These are phyloP conservation scores for Oceanodroma tethys DNA, from an alignment of 2,113 vertebrate genomes.

Conservation along the genomic window DNA sequence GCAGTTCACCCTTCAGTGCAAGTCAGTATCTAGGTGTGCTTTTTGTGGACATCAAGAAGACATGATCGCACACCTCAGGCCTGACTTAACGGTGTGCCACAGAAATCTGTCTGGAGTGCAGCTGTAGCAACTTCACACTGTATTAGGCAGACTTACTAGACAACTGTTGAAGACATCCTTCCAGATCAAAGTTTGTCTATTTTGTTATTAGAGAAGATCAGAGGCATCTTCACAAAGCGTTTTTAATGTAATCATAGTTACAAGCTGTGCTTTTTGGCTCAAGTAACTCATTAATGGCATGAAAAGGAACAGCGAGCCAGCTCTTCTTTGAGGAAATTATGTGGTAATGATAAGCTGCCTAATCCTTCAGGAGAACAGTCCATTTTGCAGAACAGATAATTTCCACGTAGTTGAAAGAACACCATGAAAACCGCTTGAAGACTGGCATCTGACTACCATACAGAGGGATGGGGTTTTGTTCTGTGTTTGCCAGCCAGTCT, in stretches of 20 bases:
- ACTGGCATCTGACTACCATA: constrained; percentile 11
- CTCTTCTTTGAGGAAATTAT: constrained; percentile 38
- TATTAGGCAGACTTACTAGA: neutral
- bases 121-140: neutral
- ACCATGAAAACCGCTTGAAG: constrained; percentile 38
- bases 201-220: neutral
- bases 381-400: constrained; percentile 37
- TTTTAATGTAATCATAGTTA: neutral
- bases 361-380: constrained; percentile 23
- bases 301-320: constrained; percentile 34
- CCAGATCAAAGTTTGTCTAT: neutral
- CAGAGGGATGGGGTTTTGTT: neutral
- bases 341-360: constrained; percentile 38
- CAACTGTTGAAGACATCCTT: neutral
- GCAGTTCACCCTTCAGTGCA: neutral
- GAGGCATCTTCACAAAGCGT: neutral
- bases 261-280: constrained; percentile 37
- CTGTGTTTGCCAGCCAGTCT: constrained; percentile 19
- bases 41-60: neutral
- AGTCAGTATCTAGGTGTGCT: neutral
- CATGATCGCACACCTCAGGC: neutral
- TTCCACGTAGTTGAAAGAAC: constrained; percentile 28
- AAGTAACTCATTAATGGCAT: constrained; percentile 33
- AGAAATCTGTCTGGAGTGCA: neutral
- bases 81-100: neutral